These are phyloP conservation scores for Potamilus streckersoni DNA, from an alignment of 1,140 invertebrate genomes.

Conservation along the genomic window DNA sequence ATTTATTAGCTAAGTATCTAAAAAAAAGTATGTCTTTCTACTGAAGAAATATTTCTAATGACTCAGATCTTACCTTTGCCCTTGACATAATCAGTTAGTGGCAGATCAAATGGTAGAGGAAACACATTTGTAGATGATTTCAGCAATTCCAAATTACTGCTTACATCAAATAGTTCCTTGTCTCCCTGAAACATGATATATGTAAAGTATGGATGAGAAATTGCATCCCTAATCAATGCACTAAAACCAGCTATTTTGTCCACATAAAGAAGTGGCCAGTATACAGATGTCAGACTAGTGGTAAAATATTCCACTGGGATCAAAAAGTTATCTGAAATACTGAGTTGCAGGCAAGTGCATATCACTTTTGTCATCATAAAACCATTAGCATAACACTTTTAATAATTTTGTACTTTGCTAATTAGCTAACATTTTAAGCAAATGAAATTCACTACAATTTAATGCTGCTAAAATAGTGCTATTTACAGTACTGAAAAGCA, in stretches of 20 bases:
- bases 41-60: slow-evolving; percentile 3
- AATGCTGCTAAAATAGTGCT: too few relatives aligned
- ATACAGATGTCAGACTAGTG: too few relatives aligned
- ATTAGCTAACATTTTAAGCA: too few relatives aligned
- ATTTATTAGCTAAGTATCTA: not conserved
- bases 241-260: not conserved
- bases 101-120: slow-evolving; percentile 84
- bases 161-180: slow-evolving; percentile 63
- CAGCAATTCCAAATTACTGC: slow-evolving; percentile 62
- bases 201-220: not conserved
- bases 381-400: too few relatives aligned
- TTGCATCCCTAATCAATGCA: not conserved
- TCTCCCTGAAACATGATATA: slow-evolving; percentile 30
- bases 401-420: too few relatives aligned
- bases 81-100: slow-evolving; percentile 75
- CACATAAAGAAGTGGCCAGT: too few relatives aligned
- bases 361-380: too few relatives aligned
- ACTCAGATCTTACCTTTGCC: slow-evolving; percentile 67
- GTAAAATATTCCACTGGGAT: too few relatives aligned
- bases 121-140: slow-evolving; percentile 68
- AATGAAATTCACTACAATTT: too few relatives aligned
- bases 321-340: too few relatives aligned
- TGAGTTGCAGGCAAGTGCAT: too few relatives aligned
- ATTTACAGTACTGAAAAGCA: too few relatives aligned
- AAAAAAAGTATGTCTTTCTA: not conserved